Evolutionary conservation across 2,113 vertebrate genomes (phyloP).

Genomic region (Trichomycterus rosablanca): DNA sequence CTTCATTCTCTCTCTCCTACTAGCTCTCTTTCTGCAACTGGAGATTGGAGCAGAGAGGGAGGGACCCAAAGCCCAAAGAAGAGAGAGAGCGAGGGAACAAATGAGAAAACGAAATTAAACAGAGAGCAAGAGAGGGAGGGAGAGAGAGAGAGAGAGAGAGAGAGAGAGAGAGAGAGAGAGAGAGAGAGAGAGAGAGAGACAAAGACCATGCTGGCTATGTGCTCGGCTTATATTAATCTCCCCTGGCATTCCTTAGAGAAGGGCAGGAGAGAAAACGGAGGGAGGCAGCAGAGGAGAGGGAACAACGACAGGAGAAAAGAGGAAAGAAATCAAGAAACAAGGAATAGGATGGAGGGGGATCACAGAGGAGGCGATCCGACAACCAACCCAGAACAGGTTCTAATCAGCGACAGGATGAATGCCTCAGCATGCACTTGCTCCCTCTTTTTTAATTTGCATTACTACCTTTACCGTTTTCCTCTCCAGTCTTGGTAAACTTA

Average conservation of each 20-base stretch:
- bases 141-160: slow-evolving; percentile 11
- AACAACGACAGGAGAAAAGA: slow-evolving; percentile 50
- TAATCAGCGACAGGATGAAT: slow-evolving; percentile 59
- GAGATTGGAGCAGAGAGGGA: slow-evolving; percentile 41
- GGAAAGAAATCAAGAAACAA: slow-evolving; percentile 50
- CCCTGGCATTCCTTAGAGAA: slow-evolving; percentile 43
- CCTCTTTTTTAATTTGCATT: neutral
- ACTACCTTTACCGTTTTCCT: neutral
- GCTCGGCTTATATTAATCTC: slow-evolving; percentile 49
- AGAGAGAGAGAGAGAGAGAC: slow-evolving; percentile 54
- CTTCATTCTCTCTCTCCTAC: slow-evolving; percentile 48
- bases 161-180: slow-evolving; percentile 40
- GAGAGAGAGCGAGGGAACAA: slow-evolving; percentile 36
- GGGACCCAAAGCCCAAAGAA: slow-evolving; percentile 30
- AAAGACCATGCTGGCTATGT: slow-evolving; percentile 43
- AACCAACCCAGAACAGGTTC: slow-evolving; percentile 51
- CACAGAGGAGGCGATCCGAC: slow-evolving; percentile 51
- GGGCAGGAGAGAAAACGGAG: slow-evolving; percentile 32
- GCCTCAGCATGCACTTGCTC: slow-evolving; percentile 16
- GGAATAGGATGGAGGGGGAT: slow-evolving; percentile 46
- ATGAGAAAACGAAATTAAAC: slow-evolving; percentile 22
- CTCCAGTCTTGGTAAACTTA: no score
- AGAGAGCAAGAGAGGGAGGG: slow-evolving; percentile 52
- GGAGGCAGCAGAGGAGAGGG: slow-evolving; percentile 24
- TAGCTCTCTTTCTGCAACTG: slow-evolving; percentile 43